Percentiles rank a stretch among this genome's conserved stretches.
Evolutionary conservation across 2,113 vertebrate genomes (phyloP).

Genomic region (Xenopus laevis): DNA sequence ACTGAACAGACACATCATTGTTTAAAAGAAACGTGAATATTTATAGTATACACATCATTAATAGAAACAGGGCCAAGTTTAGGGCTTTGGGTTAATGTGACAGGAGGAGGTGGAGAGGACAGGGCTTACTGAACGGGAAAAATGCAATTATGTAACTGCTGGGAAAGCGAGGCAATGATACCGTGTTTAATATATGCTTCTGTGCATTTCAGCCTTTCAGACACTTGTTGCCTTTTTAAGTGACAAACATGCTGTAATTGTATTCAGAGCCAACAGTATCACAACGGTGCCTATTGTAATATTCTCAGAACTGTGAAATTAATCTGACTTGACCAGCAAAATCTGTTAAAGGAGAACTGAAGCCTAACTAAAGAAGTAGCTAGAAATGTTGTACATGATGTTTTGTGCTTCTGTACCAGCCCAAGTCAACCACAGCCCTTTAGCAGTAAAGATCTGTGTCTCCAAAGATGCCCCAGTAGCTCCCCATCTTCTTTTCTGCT

Average conservation of each 20-base stretch:
- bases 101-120: conserved; percentile 19
- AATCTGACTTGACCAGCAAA: conserved; percentile 25
- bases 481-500: no score
- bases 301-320: conserved; percentile 35
- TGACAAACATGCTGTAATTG: neutral
- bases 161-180: conserved; percentile 40
- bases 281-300: conserved; percentile 16
- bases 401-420: no score
- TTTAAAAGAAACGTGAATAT: conserved; percentile 69
- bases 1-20: conserved; percentile 65
- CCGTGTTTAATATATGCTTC: conserved; percentile 46
- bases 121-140: conserved; percentile 51
- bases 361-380: no score
- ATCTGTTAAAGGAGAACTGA: no score
- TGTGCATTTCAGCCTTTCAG: conserved; percentile 14
- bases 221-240: conserved; percentile 12
- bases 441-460: no score
- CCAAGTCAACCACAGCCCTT: no score
- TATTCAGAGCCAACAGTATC: conserved; percentile 19
- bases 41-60: conserved; percentile 66
- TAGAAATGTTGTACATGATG: no score
- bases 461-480: no score
- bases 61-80: conserved; percentile 59
- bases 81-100: conserved; percentile 56
- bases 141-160: conserved; percentile 46